Base-by-base conservation (phyloP, 1,140 invertebrate species). In the Venturia canescens region DNA sequence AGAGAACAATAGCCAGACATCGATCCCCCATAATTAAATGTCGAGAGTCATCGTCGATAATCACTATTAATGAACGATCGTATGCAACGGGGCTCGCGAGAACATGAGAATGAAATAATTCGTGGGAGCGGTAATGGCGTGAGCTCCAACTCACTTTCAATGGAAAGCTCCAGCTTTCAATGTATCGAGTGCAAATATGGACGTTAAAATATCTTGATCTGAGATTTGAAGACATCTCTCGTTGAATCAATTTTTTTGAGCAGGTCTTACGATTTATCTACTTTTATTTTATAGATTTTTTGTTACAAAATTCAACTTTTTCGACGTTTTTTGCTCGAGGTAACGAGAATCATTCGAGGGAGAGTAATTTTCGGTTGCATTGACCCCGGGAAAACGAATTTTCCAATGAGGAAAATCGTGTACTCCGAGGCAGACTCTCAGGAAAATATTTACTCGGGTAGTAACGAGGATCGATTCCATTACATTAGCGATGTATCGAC, bases 1-100 rank as follows among this genome's bases (percentile, higher is more conserved):
- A n/a, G 23, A 27, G 63, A 66, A 66, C 63, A 66, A 66, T 66
- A n/a, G 63, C 27, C 63, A 26, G 63, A 66, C 63, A 66, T 66
- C 63, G 63, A 66, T 66, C 63, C 26, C 57, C 63, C 63, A 27
- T 66, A 66, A 66, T 66, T 66, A 9, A 66, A 66, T 66, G 27
- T 66, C 26, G 27, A 66, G 63, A 66, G 63, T 66, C 63, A 66
- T 66, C 27, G 16, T 29, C 26, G 63, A 66, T 66, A 66, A 66
- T 66, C 27, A 66, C 63, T 26, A 29, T 26, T 66, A 66, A 66
- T 66, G 63, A 66, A 66, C 26, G 63, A 66, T 66, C 63, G 9
- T 29, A 13, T 66, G 63, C 11, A 11, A 29, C 23, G 27, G 3
- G 27, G n/a, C n/a, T n/a, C 9, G 29, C 11, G 63, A 29, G 27